Percentiles rank a stretch among this genome's conserved stretches.
These are phyloP conservation scores for Lipophrys pholis DNA, from an alignment of 2,113 vertebrate genomes.

Conservation along the genomic window DNA sequence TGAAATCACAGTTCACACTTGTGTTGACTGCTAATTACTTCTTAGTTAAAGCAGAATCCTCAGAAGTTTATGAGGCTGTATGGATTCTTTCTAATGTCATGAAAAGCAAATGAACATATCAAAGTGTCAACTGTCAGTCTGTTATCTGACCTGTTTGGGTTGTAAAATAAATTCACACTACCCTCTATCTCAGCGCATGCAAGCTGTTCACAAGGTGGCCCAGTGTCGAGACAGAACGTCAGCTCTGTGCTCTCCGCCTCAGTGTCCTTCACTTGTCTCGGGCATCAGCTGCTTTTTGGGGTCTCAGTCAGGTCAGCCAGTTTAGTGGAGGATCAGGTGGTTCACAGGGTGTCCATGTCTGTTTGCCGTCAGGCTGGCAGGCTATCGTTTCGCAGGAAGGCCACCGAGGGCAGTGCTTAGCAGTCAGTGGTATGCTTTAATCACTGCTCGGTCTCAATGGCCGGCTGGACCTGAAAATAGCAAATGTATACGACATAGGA, in stretches of 20 bases:
- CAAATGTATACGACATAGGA: constrained; percentile 30
- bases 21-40: too few relatives aligned
- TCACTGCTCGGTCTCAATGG: constrained; percentile 51
- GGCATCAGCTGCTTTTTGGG: constrained; percentile 68
- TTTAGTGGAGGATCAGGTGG: constrained; percentile 69
- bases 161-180: neutral
- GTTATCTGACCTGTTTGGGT: too few relatives aligned
- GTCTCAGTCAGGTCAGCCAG: constrained; percentile 69
- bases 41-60: too few relatives aligned
- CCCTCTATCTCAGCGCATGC: neutral
- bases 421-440: constrained; percentile 76
- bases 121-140: too few relatives aligned
- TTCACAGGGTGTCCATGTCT: constrained; percentile 76
- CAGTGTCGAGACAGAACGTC: neutral
- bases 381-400: constrained; percentile 66
- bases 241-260: constrained; percentile 5
- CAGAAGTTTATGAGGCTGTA: too few relatives aligned
- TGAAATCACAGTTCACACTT: too few relatives aligned
- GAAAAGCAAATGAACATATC: too few relatives aligned
- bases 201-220: neutral
- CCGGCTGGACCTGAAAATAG: constrained; percentile 71
- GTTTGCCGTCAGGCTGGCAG: constrained; percentile 58
- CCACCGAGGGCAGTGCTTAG: constrained; percentile 60
- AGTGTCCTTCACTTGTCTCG: constrained; percentile 57
- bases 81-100: too few relatives aligned